phyloP scores from a whole-genome alignment of 2,888 invertebrate genomes.

The Tenthredo livida region DNA sequence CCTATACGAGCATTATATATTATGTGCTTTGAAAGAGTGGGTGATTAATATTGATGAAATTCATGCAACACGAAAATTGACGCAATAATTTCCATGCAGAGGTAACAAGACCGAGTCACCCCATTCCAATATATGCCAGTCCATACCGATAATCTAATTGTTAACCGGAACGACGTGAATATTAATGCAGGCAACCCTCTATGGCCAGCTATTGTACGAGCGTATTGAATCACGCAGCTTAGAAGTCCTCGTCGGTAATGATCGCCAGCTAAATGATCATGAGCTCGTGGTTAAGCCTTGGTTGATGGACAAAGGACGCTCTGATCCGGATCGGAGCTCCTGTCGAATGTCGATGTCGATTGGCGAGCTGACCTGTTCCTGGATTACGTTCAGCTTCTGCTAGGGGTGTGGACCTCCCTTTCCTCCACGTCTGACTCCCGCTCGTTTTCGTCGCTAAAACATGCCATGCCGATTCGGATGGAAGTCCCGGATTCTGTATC shows the following conservation, averaged over 20 bases:
- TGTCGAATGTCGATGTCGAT: constrained; percentile 41
- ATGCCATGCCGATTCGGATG: background rate
- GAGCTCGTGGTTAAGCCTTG: constrained; percentile 12
- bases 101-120: background rate
- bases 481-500: background rate
- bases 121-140: background rate
- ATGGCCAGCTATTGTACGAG: constrained; percentile 21
- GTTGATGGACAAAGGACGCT: constrained; percentile 39
- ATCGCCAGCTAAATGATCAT: constrained; percentile 45
- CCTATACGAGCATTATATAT: background rate
- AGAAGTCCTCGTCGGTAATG: constrained; percentile 36
- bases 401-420: background rate
- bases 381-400: background rate
- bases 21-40: background rate
- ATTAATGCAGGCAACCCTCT: constrained; percentile 24
- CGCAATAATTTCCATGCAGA: background rate
- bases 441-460: constrained; percentile 10
- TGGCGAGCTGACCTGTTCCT: constrained; percentile 40
- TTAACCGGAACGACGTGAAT: constrained; percentile 35
- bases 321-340: constrained; percentile 29
- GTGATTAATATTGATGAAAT: background rate
- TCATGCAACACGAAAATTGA: background rate
- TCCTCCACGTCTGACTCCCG: background rate
- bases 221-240: constrained; percentile 24
- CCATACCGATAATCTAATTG: constrained; percentile 37